Evolutionary conservation across 2,797 vertebrate genomes (phyloP).

Genomic region (Lindbergichthys nudifrons): DNA sequence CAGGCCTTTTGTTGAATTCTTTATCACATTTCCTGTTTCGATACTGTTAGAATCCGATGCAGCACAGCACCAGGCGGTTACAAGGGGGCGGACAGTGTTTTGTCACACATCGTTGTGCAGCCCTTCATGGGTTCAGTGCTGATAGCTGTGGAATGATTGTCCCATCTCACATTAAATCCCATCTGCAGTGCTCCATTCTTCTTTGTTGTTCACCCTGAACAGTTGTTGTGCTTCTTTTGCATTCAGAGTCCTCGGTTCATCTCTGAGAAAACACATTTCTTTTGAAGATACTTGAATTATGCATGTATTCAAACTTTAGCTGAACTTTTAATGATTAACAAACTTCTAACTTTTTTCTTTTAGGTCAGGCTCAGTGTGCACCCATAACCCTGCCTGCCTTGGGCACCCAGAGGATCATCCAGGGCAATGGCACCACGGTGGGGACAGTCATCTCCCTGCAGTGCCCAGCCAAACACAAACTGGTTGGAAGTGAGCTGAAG

Average conservation of each 20-base stretch:
- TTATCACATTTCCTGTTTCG: constrained; percentile 71
- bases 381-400: constrained; percentile 80
- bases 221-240: constrained; percentile 23
- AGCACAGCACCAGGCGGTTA: constrained; percentile 32
- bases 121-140: constrained; percentile 36
- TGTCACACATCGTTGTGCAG: constrained; percentile 39
- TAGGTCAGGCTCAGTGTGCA: constrained; percentile 84
- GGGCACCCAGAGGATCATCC: constrained; percentile 85
- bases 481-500: constrained; percentile 81
- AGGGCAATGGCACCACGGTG: constrained; percentile 88
- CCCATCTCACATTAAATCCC: constrained; percentile 23
- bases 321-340: constrained; percentile 15
- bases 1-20: constrained; percentile 62
- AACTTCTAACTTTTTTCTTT: constrained; percentile 30
- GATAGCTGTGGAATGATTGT: constrained; percentile 46
- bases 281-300: constrained; percentile 37
- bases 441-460: constrained; percentile 88
- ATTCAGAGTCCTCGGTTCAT: constrained; percentile 18
- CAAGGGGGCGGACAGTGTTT: constrained; percentile 11
- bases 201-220: constrained; percentile 20
- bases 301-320: constrained; percentile 17
- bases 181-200: constrained; percentile 26
- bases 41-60: constrained; percentile 53
- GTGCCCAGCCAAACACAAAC: constrained; percentile 86
- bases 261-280: constrained; percentile 25